Percentiles rank a stretch among this genome's conserved stretches.
Evolutionary conservation across 2,113 vertebrate genomes (phyloP).

Genomic region (Prunella himalayana): DNA sequence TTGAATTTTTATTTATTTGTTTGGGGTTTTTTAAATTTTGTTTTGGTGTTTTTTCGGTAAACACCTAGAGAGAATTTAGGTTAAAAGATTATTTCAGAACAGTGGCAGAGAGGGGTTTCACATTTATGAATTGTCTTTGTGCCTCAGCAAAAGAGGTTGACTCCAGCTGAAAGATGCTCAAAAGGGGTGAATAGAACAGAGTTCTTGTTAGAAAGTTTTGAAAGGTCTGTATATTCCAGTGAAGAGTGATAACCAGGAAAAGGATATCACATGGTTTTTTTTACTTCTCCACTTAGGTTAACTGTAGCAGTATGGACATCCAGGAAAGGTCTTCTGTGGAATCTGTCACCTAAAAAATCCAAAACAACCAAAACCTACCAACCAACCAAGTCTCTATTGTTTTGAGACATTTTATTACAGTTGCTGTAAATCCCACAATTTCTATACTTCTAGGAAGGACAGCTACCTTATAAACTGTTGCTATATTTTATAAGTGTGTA

Average conservation of each 20-base stretch:
- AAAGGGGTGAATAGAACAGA: not conserved
- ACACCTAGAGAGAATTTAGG: not conserved
- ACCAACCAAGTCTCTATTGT: not conserved
- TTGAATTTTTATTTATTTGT: not conserved
- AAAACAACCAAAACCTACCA: not conserved
- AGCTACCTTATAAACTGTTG: not conserved
- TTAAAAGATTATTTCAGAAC: not conserved
- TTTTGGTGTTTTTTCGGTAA: not conserved
- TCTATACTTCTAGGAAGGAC: not conserved
- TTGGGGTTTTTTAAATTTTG: not conserved
- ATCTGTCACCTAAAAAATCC: not conserved
- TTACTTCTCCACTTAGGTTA: not conserved
- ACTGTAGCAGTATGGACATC: not conserved
- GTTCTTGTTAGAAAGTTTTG: not conserved
- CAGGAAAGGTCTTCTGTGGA: not conserved
- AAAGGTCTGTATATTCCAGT: not conserved
- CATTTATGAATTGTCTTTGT: not conserved
- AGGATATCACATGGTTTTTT: not conserved
- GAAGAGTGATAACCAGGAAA: not conserved
- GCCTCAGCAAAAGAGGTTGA: not conserved
- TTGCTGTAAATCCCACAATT: not conserved
- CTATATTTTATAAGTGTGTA: not conserved
- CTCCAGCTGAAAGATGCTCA: not conserved
- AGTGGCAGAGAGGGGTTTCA: not conserved
- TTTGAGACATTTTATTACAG: not conserved